These are phyloP conservation scores for Ptilonorhynchus violaceus DNA, from an alignment of 2,113 vertebrate species.

Conservation along the genomic window DNA sequence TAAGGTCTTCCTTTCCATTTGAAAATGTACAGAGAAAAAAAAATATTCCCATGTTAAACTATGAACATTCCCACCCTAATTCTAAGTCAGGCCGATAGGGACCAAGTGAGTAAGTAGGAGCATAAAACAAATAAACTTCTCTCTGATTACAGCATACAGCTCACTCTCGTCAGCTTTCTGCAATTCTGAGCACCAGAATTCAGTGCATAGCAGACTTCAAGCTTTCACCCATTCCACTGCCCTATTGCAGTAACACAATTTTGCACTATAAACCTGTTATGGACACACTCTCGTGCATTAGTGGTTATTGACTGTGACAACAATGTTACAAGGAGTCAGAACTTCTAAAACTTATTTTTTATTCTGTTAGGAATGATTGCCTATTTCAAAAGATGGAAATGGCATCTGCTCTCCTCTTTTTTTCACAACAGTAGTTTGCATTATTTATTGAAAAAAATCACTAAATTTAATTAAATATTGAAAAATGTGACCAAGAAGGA, in stretches of 20 bases:
- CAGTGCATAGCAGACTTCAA: background rate
- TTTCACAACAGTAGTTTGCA: background rate
- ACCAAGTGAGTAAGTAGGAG: background rate
- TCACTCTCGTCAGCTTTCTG: rapidly evolving
- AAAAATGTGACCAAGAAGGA: background rate
- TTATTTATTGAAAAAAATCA: background rate
- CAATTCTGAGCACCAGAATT: background rate
- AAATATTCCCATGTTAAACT: background rate
- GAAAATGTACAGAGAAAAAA: background rate
- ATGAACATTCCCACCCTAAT: background rate
- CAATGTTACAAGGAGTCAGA: background rate
- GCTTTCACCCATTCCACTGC: background rate
- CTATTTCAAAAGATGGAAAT: background rate
- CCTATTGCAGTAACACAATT: background rate
- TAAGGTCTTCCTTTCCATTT: background rate
- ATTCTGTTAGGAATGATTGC: background rate
- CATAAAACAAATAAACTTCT: background rate
- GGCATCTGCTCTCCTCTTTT: background rate
- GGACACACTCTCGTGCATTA: background rate
- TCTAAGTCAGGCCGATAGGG: background rate
- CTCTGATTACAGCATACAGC: background rate
- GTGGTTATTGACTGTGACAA: background rate
- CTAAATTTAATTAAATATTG: background rate
- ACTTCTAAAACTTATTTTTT: background rate
- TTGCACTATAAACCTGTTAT: background rate